Evolutionary conservation across 2,888 invertebrate genomes (phyloP), one percentile per base, ranked within the genome.

Genomic region (Drosophila quinaria): DNA sequence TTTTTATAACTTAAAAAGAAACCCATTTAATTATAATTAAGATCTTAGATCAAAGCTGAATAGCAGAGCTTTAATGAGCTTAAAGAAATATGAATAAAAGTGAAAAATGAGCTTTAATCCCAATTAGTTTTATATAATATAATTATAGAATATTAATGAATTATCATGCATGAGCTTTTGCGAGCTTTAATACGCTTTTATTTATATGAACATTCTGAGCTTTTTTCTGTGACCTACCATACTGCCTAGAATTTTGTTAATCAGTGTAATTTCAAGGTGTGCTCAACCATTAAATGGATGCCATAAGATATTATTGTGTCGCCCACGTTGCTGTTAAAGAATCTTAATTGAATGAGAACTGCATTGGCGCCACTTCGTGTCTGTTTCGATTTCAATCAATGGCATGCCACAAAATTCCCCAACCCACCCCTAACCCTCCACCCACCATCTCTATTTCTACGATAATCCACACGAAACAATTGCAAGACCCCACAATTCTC

Each of bases 291-390:
- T 54, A 63, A 52, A 44, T 70, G 70, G 35, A 60, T 77, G 67
- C 67, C 70, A 77, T 78, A 71, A 47, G 66, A 76, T 60, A 70
- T 65, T 70, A 50, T 66, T 58, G 22, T 37, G 17, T 47, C 41
- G 64, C 41, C 60, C 59, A 49, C 49, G 29, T 59, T 10, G 49
- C 17, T n/a, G 50, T 31, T 60, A 69, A 78, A 62, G 74, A 72
- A 71, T 63, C 68, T 77, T 78, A 77, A 80, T 87, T 74, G 72
- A 74, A 66, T 72, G 70, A 44, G 68, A 72, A 46, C 63, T 73
- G 74, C 64, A 70, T 37, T 62, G 56, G 72, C 62, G 80, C 68
- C 70, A 67, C 56, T 52, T 73, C 66, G 70, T 70, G 73, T 55
- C 44, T n/a, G 19, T 39, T 42, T 73, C 29, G 17, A 17, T 39